Conservation (phyloP, 2,113 vertebrate genomes). For the Lanius ludovicianus region DNA sequence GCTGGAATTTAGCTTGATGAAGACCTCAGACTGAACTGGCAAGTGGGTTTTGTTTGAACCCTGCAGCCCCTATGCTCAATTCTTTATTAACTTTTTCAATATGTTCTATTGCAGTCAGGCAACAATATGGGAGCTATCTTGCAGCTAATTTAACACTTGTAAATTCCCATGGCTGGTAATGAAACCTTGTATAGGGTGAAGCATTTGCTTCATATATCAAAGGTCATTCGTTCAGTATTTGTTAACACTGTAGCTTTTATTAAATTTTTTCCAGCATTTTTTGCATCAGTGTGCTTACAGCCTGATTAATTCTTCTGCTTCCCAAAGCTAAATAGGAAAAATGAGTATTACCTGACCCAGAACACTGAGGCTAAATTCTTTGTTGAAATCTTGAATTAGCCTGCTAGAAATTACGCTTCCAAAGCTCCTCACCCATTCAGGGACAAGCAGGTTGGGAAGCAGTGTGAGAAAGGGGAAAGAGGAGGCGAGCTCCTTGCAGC, state of each 20-base stretch:
- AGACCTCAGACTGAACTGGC: slow-evolving; percentile 33
- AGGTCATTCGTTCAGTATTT: slow-evolving; percentile 59
- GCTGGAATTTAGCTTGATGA: background rate
- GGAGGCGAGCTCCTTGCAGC: background rate
- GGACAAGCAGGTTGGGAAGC: background rate
- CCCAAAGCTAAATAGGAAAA: background rate
- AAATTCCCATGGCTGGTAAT: slow-evolving; percentile 56
- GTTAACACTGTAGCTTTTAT: slow-evolving; percentile 27
- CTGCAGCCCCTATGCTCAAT: background rate
- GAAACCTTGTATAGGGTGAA: slow-evolving; percentile 26
- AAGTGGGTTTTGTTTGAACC: background rate
- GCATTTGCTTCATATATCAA: slow-evolving; percentile 49
- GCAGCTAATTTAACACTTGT: slow-evolving; percentile 65
- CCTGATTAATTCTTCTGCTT: slow-evolving; percentile 26
- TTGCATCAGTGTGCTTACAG: background rate
- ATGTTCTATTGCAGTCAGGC: slow-evolving; percentile 20
- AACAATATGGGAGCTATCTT: slow-evolving; percentile 48
- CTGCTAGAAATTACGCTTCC: background rate
- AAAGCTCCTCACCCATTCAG: background rate
- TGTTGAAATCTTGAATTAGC: background rate
- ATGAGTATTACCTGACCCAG: background rate
- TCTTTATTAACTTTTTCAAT: slow-evolving; percentile 59
- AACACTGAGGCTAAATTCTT: background rate
- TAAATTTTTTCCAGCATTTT: background rate
- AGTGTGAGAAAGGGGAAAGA: background rate